Percentiles rank a stretch among this genome's conserved stretches.
Conservation (phyloP, 2,113 vertebrate species). For the Mormyrus iriodes region DNA sequence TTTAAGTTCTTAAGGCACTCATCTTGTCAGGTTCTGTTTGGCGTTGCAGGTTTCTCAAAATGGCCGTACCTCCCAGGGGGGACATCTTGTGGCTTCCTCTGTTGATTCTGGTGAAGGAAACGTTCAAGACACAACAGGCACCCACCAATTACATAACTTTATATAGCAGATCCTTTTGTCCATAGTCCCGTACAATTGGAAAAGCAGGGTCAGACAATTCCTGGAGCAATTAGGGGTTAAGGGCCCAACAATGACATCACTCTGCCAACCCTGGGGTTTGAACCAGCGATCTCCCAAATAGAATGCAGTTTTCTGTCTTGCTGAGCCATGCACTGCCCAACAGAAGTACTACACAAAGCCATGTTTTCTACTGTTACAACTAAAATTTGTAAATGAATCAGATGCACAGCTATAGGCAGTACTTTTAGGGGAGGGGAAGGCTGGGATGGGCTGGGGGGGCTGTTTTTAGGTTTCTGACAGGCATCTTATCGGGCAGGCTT, state of each 20-base stretch:
- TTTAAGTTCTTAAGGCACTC: background rate
- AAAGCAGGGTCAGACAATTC: background rate
- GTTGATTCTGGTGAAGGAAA: background rate
- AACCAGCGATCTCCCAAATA: background rate
- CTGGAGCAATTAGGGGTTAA: too few species aligned
- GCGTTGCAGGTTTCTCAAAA: background rate
- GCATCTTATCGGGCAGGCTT: background rate
- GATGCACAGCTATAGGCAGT: background rate
- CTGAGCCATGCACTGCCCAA: background rate
- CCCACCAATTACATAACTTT: background rate
- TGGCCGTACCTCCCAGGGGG: background rate
- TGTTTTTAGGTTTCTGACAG: conserved; percentile 3
- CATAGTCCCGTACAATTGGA: background rate
- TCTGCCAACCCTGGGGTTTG: background rate
- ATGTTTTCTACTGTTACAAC: background rate
- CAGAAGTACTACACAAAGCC: background rate
- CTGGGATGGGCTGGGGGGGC: background rate
- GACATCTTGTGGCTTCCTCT: background rate
- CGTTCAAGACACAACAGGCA: background rate
- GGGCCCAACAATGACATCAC: too few species aligned
- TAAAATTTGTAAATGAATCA: background rate
- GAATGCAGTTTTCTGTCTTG: background rate
- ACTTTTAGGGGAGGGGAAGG: background rate
- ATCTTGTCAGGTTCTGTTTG: background rate
- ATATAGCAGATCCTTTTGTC: background rate